A percentile compares a stretch with the other conserved stretches of the same genome.
These are phyloP conservation scores for Pampusana beccarii DNA, from an alignment of 2,113 vertebrate genomes.

Conservation along the genomic window DNA sequence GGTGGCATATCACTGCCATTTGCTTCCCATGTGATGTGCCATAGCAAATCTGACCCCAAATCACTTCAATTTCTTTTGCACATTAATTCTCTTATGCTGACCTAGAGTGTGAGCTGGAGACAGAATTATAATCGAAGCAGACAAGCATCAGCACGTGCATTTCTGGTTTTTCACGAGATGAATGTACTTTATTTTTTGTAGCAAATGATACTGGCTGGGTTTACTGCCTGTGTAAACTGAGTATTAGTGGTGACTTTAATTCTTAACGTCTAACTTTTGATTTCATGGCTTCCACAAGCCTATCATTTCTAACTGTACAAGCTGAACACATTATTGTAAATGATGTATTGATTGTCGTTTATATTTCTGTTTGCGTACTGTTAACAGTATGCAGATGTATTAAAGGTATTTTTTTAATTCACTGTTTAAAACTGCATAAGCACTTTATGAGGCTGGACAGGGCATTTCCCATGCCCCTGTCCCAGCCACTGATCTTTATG, in stretches of 20 bases:
- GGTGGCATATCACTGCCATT: neutral
- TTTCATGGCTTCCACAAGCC: neutral
- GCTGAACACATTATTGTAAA: neutral
- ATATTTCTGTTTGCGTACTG: neutral
- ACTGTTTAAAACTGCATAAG: neutral
- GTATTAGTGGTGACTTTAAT: neutral
- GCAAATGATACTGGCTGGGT: neutral
- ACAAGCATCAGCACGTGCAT: neutral
- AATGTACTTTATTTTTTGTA: neutral
- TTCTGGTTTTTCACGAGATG: neutral
- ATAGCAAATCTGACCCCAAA: neutral
- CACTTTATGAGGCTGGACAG: neutral
- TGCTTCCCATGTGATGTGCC: neutral
- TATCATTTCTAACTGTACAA: neutral
- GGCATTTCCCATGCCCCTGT: too few relatives aligned
- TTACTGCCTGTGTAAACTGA: neutral
- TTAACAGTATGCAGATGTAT: neutral
- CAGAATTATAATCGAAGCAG: neutral
- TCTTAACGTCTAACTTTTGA: neutral
- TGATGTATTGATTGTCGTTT: neutral
- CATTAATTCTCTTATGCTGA: neutral
- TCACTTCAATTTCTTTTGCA: neutral
- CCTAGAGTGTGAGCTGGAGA: neutral
- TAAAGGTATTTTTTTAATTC: neutral
- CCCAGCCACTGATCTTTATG: too few relatives aligned